Evolutionary conservation across 2,797 vertebrate species (phyloP).

Genomic region (Sebastes hopkinsi): DNA sequence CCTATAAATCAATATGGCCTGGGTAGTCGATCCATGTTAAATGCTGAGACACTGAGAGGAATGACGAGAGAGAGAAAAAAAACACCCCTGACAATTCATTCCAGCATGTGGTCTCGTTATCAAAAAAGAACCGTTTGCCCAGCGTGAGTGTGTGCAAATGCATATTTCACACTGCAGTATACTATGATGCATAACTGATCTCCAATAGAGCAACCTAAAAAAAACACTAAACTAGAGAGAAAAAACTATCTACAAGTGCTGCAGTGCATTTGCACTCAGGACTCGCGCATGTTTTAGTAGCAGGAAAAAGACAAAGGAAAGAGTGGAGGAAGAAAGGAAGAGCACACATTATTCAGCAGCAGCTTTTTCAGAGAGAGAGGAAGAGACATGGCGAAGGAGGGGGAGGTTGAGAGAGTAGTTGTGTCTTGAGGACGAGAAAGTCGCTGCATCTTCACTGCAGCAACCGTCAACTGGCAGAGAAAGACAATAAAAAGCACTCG

Average conservation of each 20-base stretch:
- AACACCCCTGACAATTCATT: neutral
- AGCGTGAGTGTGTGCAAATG: neutral
- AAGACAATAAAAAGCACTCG: constrained; percentile 32
- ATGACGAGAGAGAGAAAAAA: constrained; percentile 3
- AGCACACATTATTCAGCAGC: constrained; percentile 52
- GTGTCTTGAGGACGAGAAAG: constrained; percentile 41
- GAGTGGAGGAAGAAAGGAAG: constrained; percentile 1
- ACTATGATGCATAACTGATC: neutral
- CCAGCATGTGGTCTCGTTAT: neutral
- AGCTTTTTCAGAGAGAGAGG: constrained; percentile 33
- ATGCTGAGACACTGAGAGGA: constrained; percentile 12
- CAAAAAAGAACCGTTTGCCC: neutral
- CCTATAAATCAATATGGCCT: constrained; percentile 43
- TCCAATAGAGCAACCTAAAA: neutral
- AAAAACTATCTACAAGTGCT: neutral
- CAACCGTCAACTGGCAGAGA: constrained; percentile 31
- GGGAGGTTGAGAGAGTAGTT: constrained; percentile 11
- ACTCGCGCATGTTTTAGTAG: neutral
- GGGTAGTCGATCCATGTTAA: constrained; percentile 2
- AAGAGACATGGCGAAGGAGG: neutral
- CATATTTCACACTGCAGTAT: constrained; percentile 23
- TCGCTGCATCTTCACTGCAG: constrained; percentile 67
- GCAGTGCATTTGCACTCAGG: constrained; percentile 27
- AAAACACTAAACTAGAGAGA: neutral
- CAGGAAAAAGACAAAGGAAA: constrained; percentile 27